Percentiles rank a stretch among this genome's conserved stretches.
phyloP scores from a whole-genome alignment of 2,888 invertebrate species.

The Scaptomyza reducta region DNA sequence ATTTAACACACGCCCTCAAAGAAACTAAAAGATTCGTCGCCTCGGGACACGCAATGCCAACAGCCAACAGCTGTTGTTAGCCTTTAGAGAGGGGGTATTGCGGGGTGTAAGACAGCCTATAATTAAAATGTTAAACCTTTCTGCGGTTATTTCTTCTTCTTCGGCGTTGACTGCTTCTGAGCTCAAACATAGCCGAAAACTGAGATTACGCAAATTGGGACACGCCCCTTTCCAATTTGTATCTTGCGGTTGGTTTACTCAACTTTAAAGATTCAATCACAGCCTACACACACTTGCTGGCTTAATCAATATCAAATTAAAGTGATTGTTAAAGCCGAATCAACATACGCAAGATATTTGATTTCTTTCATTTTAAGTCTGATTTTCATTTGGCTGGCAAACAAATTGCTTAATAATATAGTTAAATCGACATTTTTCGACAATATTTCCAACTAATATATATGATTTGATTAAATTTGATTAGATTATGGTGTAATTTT shows the following conservation, averaged over 20 bases:
- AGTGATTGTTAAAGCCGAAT: background rate
- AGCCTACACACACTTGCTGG: slow-evolving; percentile 10
- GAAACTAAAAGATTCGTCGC: slow-evolving; percentile 15
- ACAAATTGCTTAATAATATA: no score
- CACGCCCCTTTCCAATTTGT: slow-evolving; percentile 57
- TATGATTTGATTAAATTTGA: slow-evolving; percentile 20
- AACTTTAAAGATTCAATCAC: slow-evolving; percentile 3
- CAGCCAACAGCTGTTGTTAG: slow-evolving; percentile 20
- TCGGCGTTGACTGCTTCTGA: slow-evolving; percentile 4
- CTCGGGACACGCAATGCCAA: slow-evolving; percentile 39
- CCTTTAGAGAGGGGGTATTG: background rate
- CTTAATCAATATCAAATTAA: background rate
- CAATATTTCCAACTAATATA: background rate
- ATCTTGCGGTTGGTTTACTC: slow-evolving; percentile 20
- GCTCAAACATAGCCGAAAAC: slow-evolving; percentile 46
- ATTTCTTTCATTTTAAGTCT: no score
- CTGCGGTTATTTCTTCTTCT: slow-evolving; percentile 52
- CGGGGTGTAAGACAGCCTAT: slow-evolving; percentile 48
- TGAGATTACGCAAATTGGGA: slow-evolving; percentile 68
- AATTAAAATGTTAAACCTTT: slow-evolving; percentile 72
- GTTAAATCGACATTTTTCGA: no score
- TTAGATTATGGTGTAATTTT: slow-evolving; percentile 20
- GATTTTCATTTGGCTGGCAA: no score
- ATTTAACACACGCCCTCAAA: slow-evolving; percentile 41
- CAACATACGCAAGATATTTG: no score